These are phyloP conservation scores for Paralvinella palmiformis DNA, from an alignment of 1,140 invertebrate genomes.

Conservation along the genomic window DNA sequence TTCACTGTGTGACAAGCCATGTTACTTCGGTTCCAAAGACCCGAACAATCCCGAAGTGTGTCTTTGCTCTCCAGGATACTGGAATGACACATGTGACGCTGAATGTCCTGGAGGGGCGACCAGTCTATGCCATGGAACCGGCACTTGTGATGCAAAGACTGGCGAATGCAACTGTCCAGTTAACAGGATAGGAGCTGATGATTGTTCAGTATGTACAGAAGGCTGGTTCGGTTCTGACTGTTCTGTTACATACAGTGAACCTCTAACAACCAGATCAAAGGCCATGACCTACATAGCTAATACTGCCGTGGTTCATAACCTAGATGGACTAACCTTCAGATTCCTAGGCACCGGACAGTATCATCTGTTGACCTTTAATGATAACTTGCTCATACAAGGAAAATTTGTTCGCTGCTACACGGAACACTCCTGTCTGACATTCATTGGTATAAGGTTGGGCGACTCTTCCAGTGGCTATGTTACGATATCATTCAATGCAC, in stretches of 20 bases:
- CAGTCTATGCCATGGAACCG: constrained; percentile 27
- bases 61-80: constrained; percentile 25
- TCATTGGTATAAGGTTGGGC: constrained; percentile 22
- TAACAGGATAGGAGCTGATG: constrained; percentile 19
- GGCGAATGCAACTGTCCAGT: constrained; percentile 27
- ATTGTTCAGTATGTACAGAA: constrained; percentile 23
- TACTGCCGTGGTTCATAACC: constrained; percentile 21
- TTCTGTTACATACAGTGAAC: constrained; percentile 20
- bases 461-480: constrained; percentile 21
- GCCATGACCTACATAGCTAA: constrained; percentile 14
- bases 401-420: constrained; percentile 26
- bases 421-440: constrained; percentile 24
- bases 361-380: constrained; percentile 19
- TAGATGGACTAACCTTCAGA: constrained; percentile 25
- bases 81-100: constrained; percentile 24
- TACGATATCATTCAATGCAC: constrained; percentile 17
- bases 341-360: constrained; percentile 18
- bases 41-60: constrained; percentile 11
- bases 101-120: constrained; percentile 26
- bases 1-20: constrained; percentile 22
- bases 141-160: constrained; percentile 24
- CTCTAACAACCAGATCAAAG: background rate
- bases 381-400: constrained; percentile 21
- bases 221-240: constrained; percentile 28
- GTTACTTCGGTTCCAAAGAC: constrained; percentile 24